Percentiles rank a stretch among this genome's conserved stretches.
phyloP scores from a whole-genome alignment of 2,888 invertebrate species.

The Auanema freiburgensis region DNA sequence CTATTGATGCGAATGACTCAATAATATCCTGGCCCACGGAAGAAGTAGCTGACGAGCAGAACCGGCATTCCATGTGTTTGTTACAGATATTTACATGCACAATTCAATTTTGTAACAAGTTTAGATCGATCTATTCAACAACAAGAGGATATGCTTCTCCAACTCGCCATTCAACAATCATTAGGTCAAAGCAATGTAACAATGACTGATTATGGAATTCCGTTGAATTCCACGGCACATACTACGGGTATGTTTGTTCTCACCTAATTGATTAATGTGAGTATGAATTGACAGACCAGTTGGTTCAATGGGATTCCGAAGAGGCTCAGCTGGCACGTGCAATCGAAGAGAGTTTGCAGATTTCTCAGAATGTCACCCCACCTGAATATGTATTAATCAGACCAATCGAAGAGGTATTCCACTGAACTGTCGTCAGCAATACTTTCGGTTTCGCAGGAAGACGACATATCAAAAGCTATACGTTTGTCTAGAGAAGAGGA shows the following conservation, averaged over 20 bases:
- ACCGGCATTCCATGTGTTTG: not conserved
- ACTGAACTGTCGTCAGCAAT: not conserved
- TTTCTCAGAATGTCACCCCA: not conserved
- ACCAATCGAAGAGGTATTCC: not conserved
- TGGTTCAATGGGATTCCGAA: slow-evolving; percentile 10
- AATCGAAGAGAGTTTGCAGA: slow-evolving; percentile 16
- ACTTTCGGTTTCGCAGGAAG: not conserved
- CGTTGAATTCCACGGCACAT: not conserved
- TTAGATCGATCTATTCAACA: slow-evolving; percentile 17
- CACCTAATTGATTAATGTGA: not conserved
- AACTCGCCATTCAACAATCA: slow-evolving; percentile 46
- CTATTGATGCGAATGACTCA: slow-evolving; percentile 27
- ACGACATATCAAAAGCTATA: slow-evolving; percentile 24
- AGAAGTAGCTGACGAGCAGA: slow-evolving; percentile 5
- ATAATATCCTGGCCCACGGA: slow-evolving; percentile 31
- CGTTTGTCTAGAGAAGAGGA: slow-evolving; percentile 33
- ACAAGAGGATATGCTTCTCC: slow-evolving; percentile 48
- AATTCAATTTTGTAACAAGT: not conserved
- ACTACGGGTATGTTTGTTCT: not conserved
- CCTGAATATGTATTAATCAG: not conserved
- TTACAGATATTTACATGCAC: not conserved
- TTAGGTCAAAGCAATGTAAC: slow-evolving; percentile 22
- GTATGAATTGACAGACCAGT: not conserved
- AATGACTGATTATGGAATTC: slow-evolving; percentile 3
- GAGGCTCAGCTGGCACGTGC: slow-evolving; percentile 18